Base-by-base conservation (phyloP, 2,888 invertebrate genomes). In the Lochmaea capreae region DNA sequence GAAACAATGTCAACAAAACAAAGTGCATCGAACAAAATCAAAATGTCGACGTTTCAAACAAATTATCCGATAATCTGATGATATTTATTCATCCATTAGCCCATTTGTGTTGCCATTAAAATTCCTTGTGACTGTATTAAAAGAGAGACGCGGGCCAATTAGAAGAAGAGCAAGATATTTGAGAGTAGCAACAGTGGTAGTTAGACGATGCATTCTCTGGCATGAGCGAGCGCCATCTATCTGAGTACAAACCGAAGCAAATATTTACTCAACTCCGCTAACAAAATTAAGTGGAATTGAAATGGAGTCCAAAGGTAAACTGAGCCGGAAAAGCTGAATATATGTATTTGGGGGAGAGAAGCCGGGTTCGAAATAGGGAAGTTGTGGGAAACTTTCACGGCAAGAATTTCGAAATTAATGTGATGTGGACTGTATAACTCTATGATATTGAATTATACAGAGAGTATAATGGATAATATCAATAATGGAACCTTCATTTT, bases 241-340 rank as follows among this genome's bases (percentile, higher is more conserved):
- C 82, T 73, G 75, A 70, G 82, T 84, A 85, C 86, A 85, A 86
- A 85, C 86, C 85, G 82, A 80, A 74, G 85, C 86, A 87, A 87
- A 87, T 87, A 87, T 87, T 87, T 87, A 84, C 86, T 81, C 85
- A 84, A 84, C 84, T 86, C 84, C 86, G 86, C 85, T 87, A 87
- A 87, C 87, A 87, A 87, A 87, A 87, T 87, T 87, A 87, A 87
- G 87, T 87, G 87, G 87, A 87, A 87, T 87, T 87, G 87, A 86
- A 87, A 87, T 87, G 87, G 87, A 87, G 85, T 86, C 87, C 86
- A 84, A 86, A 87, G 87, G 87, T 87, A 87, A 87, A 87, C 86
- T 84, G 80, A 80, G 79, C 76, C 80, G 72, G 77, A 74, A 77
- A 72, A 75, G 72, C 77, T 75, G 75, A 75, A 75, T 77, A 69